Evolutionary conservation across 2,888 invertebrate genomes (phyloP).

Genomic region (Antheraea assamensis): DNA sequence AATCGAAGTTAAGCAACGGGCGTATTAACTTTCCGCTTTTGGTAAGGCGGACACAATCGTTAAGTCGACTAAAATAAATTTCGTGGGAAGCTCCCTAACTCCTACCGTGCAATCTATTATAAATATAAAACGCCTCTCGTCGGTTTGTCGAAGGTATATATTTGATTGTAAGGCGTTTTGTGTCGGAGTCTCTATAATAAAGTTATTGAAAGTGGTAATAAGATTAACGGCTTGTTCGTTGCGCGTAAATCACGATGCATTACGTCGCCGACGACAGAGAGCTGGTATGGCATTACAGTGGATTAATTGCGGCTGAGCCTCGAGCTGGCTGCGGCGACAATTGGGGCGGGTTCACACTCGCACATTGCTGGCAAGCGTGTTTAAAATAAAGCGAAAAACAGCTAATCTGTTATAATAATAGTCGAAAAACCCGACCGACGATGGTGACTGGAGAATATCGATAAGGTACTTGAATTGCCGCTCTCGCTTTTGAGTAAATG

Average conservation of each 20-base stretch:
- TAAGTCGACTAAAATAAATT: slow-evolving; percentile 76
- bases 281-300: slow-evolving; percentile 76
- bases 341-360: slow-evolving; percentile 52
- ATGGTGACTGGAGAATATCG: slow-evolving; percentile 55
- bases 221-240: slow-evolving; percentile 76
- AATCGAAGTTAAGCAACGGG: slow-evolving; percentile 60
- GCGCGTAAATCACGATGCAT: slow-evolving; percentile 80
- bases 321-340: slow-evolving; percentile 63
- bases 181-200: slow-evolving; percentile 68
- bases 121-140: slow-evolving; percentile 56
- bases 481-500: slow-evolving; percentile 66
- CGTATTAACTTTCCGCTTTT: slow-evolving; percentile 68
- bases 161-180: slow-evolving; percentile 54
- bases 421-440: slow-evolving; percentile 37
- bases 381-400: slow-evolving; percentile 21
- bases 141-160: slow-evolving; percentile 58
- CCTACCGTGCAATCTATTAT: slow-evolving; percentile 46
- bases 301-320: slow-evolving; percentile 74
- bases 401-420: slow-evolving; percentile 41
- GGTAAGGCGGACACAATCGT: slow-evolving; percentile 68
- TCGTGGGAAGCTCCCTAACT: slow-evolving; percentile 71
- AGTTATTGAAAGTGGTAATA: slow-evolving; percentile 82
- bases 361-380: slow-evolving; percentile 40
- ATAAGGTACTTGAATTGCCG: slow-evolving; percentile 61
- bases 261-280: slow-evolving; percentile 76